These are phyloP conservation scores for Trachelus tabidus DNA, from an alignment of 2,888 invertebrate genomes.

Conservation along the genomic window DNA sequence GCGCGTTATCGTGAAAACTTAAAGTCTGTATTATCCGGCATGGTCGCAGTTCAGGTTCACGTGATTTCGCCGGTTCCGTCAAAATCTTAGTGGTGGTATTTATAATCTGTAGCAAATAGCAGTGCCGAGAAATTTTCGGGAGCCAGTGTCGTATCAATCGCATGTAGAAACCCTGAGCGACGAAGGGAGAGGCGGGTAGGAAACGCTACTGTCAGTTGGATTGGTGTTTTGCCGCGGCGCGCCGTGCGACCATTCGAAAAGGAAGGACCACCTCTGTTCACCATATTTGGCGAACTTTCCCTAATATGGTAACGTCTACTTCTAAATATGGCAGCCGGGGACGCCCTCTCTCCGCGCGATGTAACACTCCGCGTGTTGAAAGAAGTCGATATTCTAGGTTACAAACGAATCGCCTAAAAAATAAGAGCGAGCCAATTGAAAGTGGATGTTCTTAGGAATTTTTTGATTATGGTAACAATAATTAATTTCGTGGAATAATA, in stretches of 20 bases:
- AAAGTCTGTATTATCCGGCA: not conserved
- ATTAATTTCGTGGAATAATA: not conserved
- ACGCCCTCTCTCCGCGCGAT: conserved; percentile 73
- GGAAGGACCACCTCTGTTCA: conserved; percentile 80
- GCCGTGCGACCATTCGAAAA: conserved; percentile 62
- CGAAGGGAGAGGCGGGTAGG: conserved; percentile 59
- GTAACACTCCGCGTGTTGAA: conserved; percentile 25
- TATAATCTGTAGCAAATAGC: conserved; percentile 38
- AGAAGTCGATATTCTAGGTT: not conserved
- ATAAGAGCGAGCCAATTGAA: not conserved
- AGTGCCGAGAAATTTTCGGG: conserved; percentile 14
- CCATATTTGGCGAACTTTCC: conserved; percentile 84
- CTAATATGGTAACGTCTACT: conserved; percentile 84
- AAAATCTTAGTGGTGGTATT: conserved; percentile 21
- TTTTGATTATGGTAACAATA: not conserved
- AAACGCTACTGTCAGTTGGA: conserved; percentile 62
- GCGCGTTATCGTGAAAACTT: not conserved
- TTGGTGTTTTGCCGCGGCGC: conserved; percentile 62
- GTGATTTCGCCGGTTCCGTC: not conserved
- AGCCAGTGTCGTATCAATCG: conserved; percentile 5
- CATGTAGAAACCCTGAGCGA: conserved; percentile 10
- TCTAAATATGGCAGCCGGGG: conserved; percentile 85
- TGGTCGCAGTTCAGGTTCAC: not conserved
- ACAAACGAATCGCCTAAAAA: not conserved
- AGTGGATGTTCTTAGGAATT: not conserved